Percentiles rank a stretch among this genome's conserved stretches.
phyloP scores from a whole-genome alignment of 1,140 invertebrate species.

The Pantala flavescens region DNA sequence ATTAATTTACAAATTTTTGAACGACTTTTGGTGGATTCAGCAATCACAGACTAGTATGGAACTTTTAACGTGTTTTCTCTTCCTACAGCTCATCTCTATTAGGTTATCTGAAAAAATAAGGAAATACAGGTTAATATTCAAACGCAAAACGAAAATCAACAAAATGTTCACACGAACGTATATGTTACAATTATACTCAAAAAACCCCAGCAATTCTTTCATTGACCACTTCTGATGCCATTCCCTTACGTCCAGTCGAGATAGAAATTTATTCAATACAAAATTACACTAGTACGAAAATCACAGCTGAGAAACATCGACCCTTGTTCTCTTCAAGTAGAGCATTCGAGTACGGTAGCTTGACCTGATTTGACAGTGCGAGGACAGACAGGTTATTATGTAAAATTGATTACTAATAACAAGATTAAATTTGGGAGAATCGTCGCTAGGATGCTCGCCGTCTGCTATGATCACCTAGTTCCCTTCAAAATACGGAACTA shows the following conservation, averaged over 20 bases:
- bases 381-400: not conserved
- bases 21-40: not conserved
- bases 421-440: constrained; percentile 1
- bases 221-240: no score
- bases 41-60: constrained; percentile 6
- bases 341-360: not conserved
- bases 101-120: not conserved
- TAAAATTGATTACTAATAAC: constrained; percentile 1
- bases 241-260: no score
- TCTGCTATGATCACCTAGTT: not conserved
- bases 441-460: not conserved
- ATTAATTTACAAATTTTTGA: constrained; percentile 3
- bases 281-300: no score
- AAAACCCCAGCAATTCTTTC: no score
- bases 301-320: no score
- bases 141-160: no score
- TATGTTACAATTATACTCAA: no score
- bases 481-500: no score
- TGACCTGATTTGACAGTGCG: not conserved
- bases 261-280: no score
- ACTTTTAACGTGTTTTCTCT: not conserved
- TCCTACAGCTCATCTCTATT: not conserved
- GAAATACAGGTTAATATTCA: no score
- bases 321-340: no score
- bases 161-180: no score